A percentile compares a stretch with the other conserved stretches of the same genome.
These are phyloP conservation scores for Falco rusticolus DNA, from an alignment of 2,797 vertebrate genomes.

Conservation along the genomic window DNA sequence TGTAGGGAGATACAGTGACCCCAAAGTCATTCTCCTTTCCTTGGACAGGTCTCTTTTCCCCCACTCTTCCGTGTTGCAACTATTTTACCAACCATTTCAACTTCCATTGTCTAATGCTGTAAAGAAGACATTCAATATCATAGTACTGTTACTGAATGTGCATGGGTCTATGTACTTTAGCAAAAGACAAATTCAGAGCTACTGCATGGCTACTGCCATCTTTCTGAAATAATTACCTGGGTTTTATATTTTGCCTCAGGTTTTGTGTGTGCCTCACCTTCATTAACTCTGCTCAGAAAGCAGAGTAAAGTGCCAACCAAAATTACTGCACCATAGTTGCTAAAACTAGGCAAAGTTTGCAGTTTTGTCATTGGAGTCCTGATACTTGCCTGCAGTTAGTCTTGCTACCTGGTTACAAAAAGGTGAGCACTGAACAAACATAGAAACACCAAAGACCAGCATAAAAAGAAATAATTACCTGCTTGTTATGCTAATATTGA, in stretches of 20 bases:
- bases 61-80: neutral
- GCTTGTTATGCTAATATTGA: neutral
- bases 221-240: neutral
- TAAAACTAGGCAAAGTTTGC: neutral
- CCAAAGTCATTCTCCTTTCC: neutral
- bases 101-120: neutral
- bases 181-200: neutral
- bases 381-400: neutral
- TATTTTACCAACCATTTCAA: neutral
- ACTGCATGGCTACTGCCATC: neutral
- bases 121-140: neutral
- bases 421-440: neutral
- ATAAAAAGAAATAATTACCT: neutral
- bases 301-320: neutral
- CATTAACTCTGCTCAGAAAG: conserved; percentile 10
- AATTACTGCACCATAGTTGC: neutral
- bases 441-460: neutral
- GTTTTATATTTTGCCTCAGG: neutral
- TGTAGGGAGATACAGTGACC: neutral
- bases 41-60: neutral
- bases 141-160: neutral
- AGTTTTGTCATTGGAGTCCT: neutral
- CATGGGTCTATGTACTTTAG: neutral
- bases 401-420: neutral
- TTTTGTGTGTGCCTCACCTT: neutral